Evolutionary conservation across 2,888 invertebrate species (phyloP), one percentile per base, ranked within the genome.

Genomic region (Rhabditophanes sp.): DNA sequence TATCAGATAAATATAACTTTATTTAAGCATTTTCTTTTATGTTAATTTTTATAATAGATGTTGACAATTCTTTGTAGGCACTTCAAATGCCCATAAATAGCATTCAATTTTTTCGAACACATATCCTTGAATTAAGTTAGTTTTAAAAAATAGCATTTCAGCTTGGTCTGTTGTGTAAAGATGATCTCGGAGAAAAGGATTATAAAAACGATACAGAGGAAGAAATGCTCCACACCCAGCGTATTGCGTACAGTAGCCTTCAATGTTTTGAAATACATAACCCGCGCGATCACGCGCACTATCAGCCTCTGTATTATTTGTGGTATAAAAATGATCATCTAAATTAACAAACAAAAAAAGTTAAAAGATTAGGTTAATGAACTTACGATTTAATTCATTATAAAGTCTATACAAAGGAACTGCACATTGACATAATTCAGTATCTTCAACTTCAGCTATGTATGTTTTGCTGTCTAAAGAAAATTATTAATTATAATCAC

Each of bases 181-280:
- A n/a, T n/a, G n/a, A n/a, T n/a, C n/a, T n/a, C n/a, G n/a, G n/a
- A n/a, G n/a, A 4, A 50, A 30, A 4, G 41, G 27, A 21, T 43
- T 46, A 32, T 40, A 53, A 24, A 46, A 46, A 19, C 50, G 42
- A 29, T 46, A 53, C 22, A 50, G 33, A 16, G 50, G 50, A 33
- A 53, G 25, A 26, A 45, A 53, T 8, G 50, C 50, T 9, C 53
- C 50, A 30, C 50, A 50, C 2, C 53, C 50, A 9, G 50, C 43
- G 25, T 46, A 45, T 17, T 39, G 35, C n/a, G 50, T 44, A 29
- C 50, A 50, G 35, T 52, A 50, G 16, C 50, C 50, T 14, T 49
- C 41, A 29, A 44, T 41, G 6, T 36, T 34, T 29, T 50, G 45
- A 38, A 41, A 53, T 21, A 38, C 39, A 33, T 44, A 52, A 12